These are phyloP conservation scores for Onthophagus taurus DNA, from an alignment of 1,140 invertebrate genomes.

Conservation along the genomic window DNA sequence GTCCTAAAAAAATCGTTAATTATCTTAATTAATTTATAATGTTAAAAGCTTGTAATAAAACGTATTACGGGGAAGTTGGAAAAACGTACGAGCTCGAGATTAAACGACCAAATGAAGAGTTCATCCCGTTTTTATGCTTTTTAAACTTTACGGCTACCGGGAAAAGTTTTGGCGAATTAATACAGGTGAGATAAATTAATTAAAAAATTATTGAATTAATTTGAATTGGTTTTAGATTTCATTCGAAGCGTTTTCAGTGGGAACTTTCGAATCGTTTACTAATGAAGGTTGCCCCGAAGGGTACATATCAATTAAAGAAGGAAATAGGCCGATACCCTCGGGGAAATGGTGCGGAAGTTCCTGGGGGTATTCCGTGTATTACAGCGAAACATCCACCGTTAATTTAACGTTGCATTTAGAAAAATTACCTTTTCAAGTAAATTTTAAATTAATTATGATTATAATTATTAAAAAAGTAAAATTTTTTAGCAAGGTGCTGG, in stretches of 20 bases:
- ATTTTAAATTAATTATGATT: neutral
- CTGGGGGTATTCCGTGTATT: conserved; percentile 77
- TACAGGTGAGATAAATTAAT: conserved; percentile 52
- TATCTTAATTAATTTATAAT: neutral
- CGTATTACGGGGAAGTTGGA: conserved; percentile 69
- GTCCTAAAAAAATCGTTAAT: conserved; percentile 38
- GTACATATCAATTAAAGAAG: conserved; percentile 67
- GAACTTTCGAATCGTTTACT: conserved; percentile 62
- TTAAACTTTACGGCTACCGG: conserved; percentile 71
- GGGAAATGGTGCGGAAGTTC: conserved; percentile 77
- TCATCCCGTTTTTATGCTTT: conserved; percentile 66
- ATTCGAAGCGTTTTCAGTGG: conserved; percentile 67
- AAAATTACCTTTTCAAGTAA: conserved; percentile 61
- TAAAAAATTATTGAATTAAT: neutral
- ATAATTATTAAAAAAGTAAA: neutral
- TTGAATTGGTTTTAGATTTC: conserved; percentile 46
- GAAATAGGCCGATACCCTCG: conserved; percentile 57
- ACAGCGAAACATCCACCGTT: conserved; percentile 69
- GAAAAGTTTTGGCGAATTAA: conserved; percentile 59
- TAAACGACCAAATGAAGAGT: conserved; percentile 58
- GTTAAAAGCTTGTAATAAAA: conserved; percentile 66
- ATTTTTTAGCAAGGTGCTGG: conserved; percentile 49
- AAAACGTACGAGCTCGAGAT: conserved; percentile 69
- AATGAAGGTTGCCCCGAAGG: conserved; percentile 72
- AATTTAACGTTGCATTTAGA: conserved; percentile 63